Evolutionary conservation across 1,140 invertebrate genomes (phyloP), one percentile per base, ranked within the genome.

Genomic region (Calosoma granatense): DNA sequence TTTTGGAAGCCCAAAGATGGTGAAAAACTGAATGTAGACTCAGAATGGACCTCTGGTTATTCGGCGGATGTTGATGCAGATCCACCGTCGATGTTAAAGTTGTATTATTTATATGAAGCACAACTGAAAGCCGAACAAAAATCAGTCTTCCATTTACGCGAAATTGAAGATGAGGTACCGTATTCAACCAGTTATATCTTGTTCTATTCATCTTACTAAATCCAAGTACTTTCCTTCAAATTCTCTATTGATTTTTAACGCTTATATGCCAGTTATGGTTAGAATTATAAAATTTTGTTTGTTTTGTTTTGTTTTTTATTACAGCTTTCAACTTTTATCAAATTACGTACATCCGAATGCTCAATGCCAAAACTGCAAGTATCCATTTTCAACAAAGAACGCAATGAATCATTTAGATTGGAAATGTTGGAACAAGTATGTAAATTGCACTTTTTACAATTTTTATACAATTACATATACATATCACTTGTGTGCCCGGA

Each of bases 1-100:
- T 88, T 82, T 59, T 72, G 78, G 0, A 87, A 87, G 62, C 84
- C 85, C 0, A 82, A 87, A 60, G 80, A 81, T 55, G 83, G 83
- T 1, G 79, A 83, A 12, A 75, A 77, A 54, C 72, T 85, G 9
- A 65, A 74, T 20, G 85, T 81, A 55, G 75, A 81, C 64, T 77
- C 80, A 11, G 74, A 80, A n/a, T 75, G 82, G 47, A 84, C 78
- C 0, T 71, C 76, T 39, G 79, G 79, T 52, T 87, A 86, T 20
- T 56, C 80, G 72, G 78, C 80, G 1, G 68, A 92, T 78, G 84
- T 88, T 72, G 59, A 71, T 1, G 72, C 72, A 14, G 68, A 70
- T n/a, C 71, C 73, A 1, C 77, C 65, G 68, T 88, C 71, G 78
- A 82, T 73, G 78, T 76, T 75, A 72, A 78, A 80, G 79, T 78